Conservation (phyloP, 2,888 invertebrate species). For the Lasioglossum lativentre region DNA sequence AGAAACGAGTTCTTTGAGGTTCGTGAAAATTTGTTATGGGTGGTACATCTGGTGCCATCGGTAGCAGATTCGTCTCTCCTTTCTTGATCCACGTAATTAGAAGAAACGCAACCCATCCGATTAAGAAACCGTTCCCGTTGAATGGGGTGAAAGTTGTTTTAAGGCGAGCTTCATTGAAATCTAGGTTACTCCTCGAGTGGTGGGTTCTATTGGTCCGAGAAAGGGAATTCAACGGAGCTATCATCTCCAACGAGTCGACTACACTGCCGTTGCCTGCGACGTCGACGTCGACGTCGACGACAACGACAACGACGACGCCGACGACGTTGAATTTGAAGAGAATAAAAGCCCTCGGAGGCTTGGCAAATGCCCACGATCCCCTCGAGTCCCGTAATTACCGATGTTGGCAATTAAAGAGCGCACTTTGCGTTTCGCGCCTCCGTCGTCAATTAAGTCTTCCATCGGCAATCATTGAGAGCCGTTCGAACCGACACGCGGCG, state of each 20-base stretch:
- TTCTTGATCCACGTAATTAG: slow-evolving; percentile 57
- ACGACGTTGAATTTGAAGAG: slow-evolving; percentile 49
- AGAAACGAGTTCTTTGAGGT: neutral
- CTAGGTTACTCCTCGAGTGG: slow-evolving; percentile 63
- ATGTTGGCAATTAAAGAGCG: slow-evolving; percentile 77
- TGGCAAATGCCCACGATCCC: slow-evolving; percentile 67
- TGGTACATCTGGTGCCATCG: neutral
- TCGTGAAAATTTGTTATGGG: neutral
- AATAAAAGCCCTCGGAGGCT: slow-evolving; percentile 62
- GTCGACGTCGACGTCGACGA: neutral
- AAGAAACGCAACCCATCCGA: slow-evolving; percentile 42
- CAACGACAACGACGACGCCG: slow-evolving; percentile 17
- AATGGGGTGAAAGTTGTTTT: slow-evolving; percentile 65
- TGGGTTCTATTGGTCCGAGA: slow-evolving; percentile 22
- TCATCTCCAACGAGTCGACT: slow-evolving; percentile 32
- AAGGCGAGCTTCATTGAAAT: slow-evolving; percentile 68
- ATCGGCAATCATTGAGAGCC: neutral
- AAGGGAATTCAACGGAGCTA: slow-evolving; percentile 36
- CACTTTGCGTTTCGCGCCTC: slow-evolving; percentile 73
- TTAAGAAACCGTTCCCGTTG: slow-evolving; percentile 42
- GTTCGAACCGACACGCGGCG: neutral
- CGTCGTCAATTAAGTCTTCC: slow-evolving; percentile 69
- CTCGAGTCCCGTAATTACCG: slow-evolving; percentile 75
- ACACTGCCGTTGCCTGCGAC: neutral
- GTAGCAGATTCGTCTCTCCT: neutral